Evolutionary conservation across 2,888 invertebrate species (phyloP), one percentile per base, ranked within the genome.

Genomic region (Thymelicus acteon): DNA sequence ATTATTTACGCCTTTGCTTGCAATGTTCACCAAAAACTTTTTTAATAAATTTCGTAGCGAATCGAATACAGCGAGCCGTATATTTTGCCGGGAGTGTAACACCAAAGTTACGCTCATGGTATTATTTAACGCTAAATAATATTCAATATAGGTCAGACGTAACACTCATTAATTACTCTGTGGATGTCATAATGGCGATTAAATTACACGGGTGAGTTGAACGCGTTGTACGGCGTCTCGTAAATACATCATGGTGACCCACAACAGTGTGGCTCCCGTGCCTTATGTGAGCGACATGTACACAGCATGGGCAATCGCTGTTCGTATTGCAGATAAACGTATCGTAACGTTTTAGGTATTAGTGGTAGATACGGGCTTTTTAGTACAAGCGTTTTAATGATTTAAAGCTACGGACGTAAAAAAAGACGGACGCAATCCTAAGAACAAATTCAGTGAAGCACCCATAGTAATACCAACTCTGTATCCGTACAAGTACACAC

Each of bases 211-310:
- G 85, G 80, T 82, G 85, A 82, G 80, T 70, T 64, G 72, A 73
- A 80, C 80, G 81, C 82, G 85, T 85, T 83, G 79, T 74, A 78
- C 79, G 76, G 75, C 78, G 76, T 74, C 78, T 86, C 89, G 86
- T 89, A 90, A 89, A 90, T 89, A 88, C 82, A 85, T 89, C 88
- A 90, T 70, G 84, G 87, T 81, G 77, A 75, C 80, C 87, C 85
- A 75, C 86, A 78, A 72, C 78, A 64, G 57, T 37, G 31, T 57
- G 63, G 37, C 40, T 39, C 15, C 7, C 44, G 24, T 65, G 70
- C 70, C 70, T 70, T 60, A n/a, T 70, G 70, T 52, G 60, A 65
- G 64, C 64, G 64, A 65, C 64, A 47, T 40, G 64, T 3, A 31
- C 44, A 60, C 49, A 62, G 40, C 60, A 60, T 58, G 12, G 12